Conservation (phyloP, 2,888 invertebrate genomes). For the Drosophila silvestris region DNA sequence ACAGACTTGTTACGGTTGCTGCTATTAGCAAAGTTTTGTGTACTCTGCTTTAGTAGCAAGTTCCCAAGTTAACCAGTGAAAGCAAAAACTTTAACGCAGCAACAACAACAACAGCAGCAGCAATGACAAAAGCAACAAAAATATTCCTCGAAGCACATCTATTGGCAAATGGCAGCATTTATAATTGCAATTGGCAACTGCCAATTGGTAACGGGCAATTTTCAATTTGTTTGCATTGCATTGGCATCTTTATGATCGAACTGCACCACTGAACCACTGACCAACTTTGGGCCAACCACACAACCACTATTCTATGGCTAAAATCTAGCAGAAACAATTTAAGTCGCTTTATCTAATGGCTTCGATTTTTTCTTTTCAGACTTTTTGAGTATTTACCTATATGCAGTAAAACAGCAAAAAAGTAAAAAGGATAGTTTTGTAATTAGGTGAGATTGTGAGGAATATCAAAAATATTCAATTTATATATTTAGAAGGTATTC, state of each 20-base stretch:
- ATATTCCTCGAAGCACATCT: conserved; percentile 35
- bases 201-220: conserved; percentile 55
- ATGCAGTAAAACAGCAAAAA: not conserved
- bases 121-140: conserved; percentile 7
- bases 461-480: too few relatives aligned
- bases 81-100: conserved; percentile 55
- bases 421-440: too few relatives aligned
- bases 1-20: conserved; percentile 50
- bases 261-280: conserved; percentile 41
- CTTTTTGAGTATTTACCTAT: not conserved
- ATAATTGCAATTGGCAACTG: conserved; percentile 65
- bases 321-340: conserved; percentile 46
- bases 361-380: not conserved
- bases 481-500: too few relatives aligned
- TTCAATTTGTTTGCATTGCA: conserved; percentile 66
- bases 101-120: conserved; percentile 24
- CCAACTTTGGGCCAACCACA: not conserved
- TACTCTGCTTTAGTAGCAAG: conserved; percentile 59
- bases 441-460: too few relatives aligned
- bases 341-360: conserved; percentile 21
- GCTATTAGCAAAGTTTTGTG: conserved; percentile 74
- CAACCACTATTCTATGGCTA: not conserved
- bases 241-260: conserved; percentile 49
- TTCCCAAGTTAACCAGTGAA: conserved; percentile 56
- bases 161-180: conserved; percentile 60